phyloP scores from a whole-genome alignment of 2,888 invertebrate genomes.

The Stenchaetothrips biformis region DNA sequence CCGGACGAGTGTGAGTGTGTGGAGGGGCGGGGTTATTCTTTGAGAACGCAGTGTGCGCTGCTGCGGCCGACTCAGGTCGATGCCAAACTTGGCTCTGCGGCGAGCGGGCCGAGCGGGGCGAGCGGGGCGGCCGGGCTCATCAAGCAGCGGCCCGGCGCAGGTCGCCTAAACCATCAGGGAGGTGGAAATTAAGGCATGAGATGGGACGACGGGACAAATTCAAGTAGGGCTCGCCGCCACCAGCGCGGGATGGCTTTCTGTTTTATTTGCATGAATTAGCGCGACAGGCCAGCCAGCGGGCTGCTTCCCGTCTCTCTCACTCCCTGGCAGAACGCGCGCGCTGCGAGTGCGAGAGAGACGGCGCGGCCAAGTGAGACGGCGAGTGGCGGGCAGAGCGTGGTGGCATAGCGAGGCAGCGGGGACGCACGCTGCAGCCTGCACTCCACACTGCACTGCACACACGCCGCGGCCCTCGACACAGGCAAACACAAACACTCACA shows the following conservation, averaged over 20 bases:
- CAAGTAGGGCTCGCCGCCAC: background rate
- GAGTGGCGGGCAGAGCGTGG: background rate
- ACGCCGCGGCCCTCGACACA: background rate
- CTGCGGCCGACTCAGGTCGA: too few relatives aligned
- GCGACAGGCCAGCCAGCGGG: background rate
- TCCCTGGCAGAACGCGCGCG: background rate
- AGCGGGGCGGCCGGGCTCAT: too few relatives aligned
- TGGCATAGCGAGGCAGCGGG: background rate
- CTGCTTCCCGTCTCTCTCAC: background rate
- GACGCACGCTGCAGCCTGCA: background rate
- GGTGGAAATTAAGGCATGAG: too few relatives aligned
- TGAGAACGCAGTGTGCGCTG: too few relatives aligned
- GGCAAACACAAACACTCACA: background rate
- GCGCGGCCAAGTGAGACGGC: too few relatives aligned
- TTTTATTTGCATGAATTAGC: background rate
- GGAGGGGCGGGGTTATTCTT: background rate
- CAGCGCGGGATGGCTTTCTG: background rate
- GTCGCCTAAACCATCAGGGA: too few relatives aligned
- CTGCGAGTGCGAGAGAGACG: too few relatives aligned
- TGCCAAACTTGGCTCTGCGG: too few relatives aligned
- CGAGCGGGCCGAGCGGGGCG: too few relatives aligned
- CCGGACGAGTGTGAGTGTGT: constrained; percentile 27
- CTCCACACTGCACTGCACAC: background rate
- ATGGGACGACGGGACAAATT: too few relatives aligned
- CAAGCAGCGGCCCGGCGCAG: too few relatives aligned